Conservation (phyloP, 2,113 vertebrate species). For the Chrysochloris asiatica region DNA sequence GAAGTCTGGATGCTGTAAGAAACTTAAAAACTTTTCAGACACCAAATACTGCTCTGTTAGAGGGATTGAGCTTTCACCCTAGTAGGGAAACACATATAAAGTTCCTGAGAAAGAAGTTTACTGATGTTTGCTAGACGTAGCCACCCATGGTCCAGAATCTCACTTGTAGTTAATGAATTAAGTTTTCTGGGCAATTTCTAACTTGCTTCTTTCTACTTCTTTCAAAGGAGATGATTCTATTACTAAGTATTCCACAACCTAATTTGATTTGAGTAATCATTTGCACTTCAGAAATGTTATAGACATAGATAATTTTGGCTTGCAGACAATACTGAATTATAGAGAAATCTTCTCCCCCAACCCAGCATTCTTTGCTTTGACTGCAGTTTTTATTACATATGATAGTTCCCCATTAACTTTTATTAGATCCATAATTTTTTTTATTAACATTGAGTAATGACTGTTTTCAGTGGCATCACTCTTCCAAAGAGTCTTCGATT, state of each 20-base stretch:
- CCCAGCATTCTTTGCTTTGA: slow-evolving; percentile 64
- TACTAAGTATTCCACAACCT: slow-evolving; percentile 10
- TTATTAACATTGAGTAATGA: slow-evolving; percentile 77
- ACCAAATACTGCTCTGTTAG: not conserved
- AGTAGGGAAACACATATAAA: not conserved
- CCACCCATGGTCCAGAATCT: not conserved
- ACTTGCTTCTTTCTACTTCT: slow-evolving; percentile 39
- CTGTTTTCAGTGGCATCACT: slow-evolving; percentile 58
- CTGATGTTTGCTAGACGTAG: not conserved
- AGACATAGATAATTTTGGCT: slow-evolving; percentile 18
- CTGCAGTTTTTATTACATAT: slow-evolving; percentile 62
- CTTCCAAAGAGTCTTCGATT: slow-evolving; percentile 56
- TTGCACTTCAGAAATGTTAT: slow-evolving; percentile 44
- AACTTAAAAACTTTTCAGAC: not conserved
- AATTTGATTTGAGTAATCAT: slow-evolving; percentile 60
- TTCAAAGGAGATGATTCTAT: slow-evolving; percentile 35
- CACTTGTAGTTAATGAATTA: not conserved
- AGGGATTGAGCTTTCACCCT: not conserved
- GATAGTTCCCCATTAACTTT: slow-evolving; percentile 77
- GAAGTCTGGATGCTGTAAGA: not conserved
- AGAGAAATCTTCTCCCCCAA: slow-evolving; percentile 46
- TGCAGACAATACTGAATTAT: slow-evolving; percentile 30
- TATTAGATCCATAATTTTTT: slow-evolving; percentile 78
- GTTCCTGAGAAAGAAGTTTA: slow-evolving; percentile 18
- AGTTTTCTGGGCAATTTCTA: slow-evolving; percentile 34